A percentile compares a stretch with the other conserved stretches of the same genome.
Conservation (phyloP, 2,113 vertebrate genomes). For the Glaucomys volans region DNA sequence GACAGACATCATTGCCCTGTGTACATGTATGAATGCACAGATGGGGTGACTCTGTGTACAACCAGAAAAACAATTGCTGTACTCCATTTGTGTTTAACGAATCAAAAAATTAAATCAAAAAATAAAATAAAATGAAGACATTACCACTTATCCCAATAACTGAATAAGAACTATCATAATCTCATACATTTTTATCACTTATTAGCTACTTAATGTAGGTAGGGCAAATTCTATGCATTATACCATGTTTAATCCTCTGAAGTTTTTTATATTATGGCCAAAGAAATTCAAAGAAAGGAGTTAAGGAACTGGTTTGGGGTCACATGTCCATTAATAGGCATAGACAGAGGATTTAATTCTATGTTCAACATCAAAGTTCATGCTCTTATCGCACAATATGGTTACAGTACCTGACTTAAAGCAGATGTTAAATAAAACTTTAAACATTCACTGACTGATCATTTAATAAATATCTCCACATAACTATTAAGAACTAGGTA, state of each 20-base stretch:
- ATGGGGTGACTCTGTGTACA: too few relatives aligned
- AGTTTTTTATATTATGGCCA: conserved; percentile 22
- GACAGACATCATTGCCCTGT: too few relatives aligned
- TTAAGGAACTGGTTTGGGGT: background rate
- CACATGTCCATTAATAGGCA: background rate
- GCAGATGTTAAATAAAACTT: background rate
- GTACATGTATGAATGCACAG: too few relatives aligned
- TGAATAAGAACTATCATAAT: conserved; percentile 8
- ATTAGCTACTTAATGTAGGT: background rate
- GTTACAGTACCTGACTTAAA: background rate
- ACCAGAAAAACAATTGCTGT: too few relatives aligned
- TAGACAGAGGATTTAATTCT: background rate
- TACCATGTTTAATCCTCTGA: background rate
- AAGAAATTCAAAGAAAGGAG: conserved; percentile 20
- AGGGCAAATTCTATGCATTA: background rate
- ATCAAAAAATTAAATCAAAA: too few relatives aligned
- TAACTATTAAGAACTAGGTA: background rate
- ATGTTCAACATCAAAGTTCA: background rate
- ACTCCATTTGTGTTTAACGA: too few relatives aligned
- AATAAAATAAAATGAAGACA: conserved; percentile 22
- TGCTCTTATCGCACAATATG: background rate
- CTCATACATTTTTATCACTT: background rate
- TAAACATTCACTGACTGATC: background rate
- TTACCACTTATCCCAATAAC: background rate
- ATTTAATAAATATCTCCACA: background rate